Evolutionary conservation across 2,888 invertebrate genomes (phyloP), one percentile per base, ranked within the genome.

Genomic region (Drosophila ochracea): DNA sequence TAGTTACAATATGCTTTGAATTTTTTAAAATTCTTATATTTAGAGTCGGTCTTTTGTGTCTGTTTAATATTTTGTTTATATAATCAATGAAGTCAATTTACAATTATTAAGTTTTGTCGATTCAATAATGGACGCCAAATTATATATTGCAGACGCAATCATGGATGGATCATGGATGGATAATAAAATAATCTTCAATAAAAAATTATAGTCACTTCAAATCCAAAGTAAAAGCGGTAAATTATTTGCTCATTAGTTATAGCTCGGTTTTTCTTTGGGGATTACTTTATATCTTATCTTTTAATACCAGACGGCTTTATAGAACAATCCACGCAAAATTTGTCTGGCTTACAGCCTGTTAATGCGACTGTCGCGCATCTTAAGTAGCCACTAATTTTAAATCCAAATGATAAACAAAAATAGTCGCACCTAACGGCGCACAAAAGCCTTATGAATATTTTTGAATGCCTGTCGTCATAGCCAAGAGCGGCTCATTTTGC

Each of bases 381-480:
- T 80, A 82, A 88, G 73, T 80, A 68, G 89, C 78, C 80, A 78
- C 86, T 88, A 89, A 90, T 80, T 90, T 85, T 54, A 75, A 88
- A 78, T 80, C 84, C 75, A 73, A 78, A 68, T 73, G 71, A 59
- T 50, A 70, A 43, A 53, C 63, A 72, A 37, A 54, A 52, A 73
- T 66, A 76, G 73, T 73, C 61, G 62, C 78, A 69, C 73, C 66
- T 59, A 59, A 68, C 52, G 62, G 43, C n/a, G 37, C 64, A 59
- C 33, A 71, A 70, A 76, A 70, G 49, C 64, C 54, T 58, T 67
- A 57, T 41, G n/a, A 30, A 39, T 31, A 68, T 80, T 63, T 73
- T 67, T 68, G 72, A 68, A 57, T 78, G 63, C 39, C 31, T 37
- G 68, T 43, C 71, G 65, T 58, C 69, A 73, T 54, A 35, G 78